A percentile compares a stretch with the other conserved stretches of the same genome.
Evolutionary conservation across 2,797 vertebrate species (phyloP).

Genomic region (Cheirogaleus major): DNA sequence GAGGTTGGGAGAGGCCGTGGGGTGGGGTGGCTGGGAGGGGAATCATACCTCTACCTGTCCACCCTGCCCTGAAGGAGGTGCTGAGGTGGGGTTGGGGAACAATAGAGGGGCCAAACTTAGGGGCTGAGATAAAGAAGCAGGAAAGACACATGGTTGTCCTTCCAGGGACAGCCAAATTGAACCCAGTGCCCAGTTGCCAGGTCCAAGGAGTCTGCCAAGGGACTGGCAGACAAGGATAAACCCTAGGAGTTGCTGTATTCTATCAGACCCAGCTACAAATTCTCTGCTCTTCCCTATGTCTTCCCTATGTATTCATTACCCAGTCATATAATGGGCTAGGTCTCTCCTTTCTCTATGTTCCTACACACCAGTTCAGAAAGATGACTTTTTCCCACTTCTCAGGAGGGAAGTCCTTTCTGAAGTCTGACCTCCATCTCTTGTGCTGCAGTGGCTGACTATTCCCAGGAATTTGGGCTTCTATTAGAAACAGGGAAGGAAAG

Average conservation of each 20-base stretch:
- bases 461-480: not conserved
- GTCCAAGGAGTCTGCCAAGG: not conserved
- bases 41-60: not conserved
- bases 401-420: constrained; percentile 6
- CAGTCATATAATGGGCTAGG: not conserved
- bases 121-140: not conserved
- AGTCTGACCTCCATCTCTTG: not conserved
- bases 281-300: not conserved
- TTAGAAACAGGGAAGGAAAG: not conserved
- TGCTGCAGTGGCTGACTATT: not conserved
- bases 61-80: constrained; percentile 20
- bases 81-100: not conserved
- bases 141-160: not conserved
- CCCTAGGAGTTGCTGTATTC: not conserved
- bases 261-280: not conserved
- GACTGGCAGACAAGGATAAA: not conserved
- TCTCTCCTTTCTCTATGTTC: not conserved
- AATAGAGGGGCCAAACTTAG: not conserved
- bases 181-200: not conserved
- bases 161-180: not conserved
- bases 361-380: not conserved
- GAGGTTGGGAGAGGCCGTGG: constrained; percentile 50
- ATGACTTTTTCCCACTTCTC: not conserved
- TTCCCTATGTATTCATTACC: not conserved
- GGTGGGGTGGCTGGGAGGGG: constrained; percentile 44